Evolutionary conservation across 2,797 vertebrate species (phyloP), one percentile per base, ranked within the genome.

Genomic region (Propithecus perrieri): DNA sequence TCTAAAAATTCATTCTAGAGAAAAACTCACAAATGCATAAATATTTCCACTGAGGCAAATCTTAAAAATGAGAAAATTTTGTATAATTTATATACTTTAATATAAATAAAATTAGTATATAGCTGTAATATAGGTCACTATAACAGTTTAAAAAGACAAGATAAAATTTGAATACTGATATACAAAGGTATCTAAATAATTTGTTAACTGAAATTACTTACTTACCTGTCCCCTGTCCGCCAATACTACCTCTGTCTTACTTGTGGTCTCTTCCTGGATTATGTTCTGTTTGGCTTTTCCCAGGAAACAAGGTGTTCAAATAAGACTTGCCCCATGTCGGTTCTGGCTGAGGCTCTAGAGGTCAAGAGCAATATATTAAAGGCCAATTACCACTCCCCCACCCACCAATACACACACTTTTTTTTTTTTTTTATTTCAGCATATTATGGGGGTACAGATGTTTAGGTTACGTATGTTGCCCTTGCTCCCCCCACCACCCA

Each of bases 1-100:
- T 92, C 17, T 43, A 50, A n/a, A 13, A 53, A 38, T 92, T 8
- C 38, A 7, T 85, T 81, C 13, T 38, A 50, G 33, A 80, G 93
- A 50, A 84, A 43, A 91, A 46, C 12, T 55, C 41, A 55, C 55
- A 41, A 53, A n/a, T 79, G 15, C 38, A 17, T 35, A 41, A 46
- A 53, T 30, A 57, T 71, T 88, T 89, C 41, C 20, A 35, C 28
- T 10, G 48, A 76, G 75, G 69, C 35, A 67, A 26, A 59, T 46
- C 72, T 89, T 96, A 61, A 89, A 88, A 72, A 50, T 83, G 53
- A 85, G 43, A 41, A 35, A 20, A 71, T 50, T 59, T 90, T 35
- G 18, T 79, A 8, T 72, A 71, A 26, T 10, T 72, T 30, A n/a
- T 17, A 35, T 43, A 17, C 57, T 81, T 69, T 55, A 35, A 53